Evolutionary conservation across 1,140 invertebrate genomes (phyloP).

Genomic region (Mesaphorura yosii): DNA sequence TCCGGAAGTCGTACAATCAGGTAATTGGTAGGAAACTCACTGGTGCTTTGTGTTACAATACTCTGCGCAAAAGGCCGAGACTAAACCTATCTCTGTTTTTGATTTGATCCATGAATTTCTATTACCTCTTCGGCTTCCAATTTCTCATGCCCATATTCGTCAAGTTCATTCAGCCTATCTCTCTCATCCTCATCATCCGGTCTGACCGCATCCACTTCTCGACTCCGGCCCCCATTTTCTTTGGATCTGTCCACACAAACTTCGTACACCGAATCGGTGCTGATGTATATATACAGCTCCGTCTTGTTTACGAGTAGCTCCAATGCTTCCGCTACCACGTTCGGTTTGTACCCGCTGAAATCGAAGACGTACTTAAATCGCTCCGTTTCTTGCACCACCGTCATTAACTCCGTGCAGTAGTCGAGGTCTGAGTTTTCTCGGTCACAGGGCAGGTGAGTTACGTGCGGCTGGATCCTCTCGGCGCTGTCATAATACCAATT

Average conservation of each 20-base stretch:
- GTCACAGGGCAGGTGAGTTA: constrained; percentile 36
- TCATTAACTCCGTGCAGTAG: constrained; percentile 34
- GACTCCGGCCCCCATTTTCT: constrained; percentile 14
- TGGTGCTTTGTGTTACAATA: too few relatives aligned
- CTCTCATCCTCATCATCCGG: constrained; percentile 33
- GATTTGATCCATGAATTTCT: too few relatives aligned
- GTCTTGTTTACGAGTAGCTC: constrained; percentile 33
- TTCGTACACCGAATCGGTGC: constrained; percentile 43
- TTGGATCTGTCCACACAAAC: constrained; percentile 35
- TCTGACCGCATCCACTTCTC: constrained; percentile 36
- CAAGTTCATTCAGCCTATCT: constrained; percentile 32
- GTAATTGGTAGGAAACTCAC: too few relatives aligned
- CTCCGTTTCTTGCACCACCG: constrained; percentile 26
- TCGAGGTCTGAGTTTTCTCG: constrained; percentile 34
- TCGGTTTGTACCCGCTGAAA: constrained; percentile 39
- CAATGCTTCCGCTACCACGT: constrained; percentile 35
- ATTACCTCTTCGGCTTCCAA: constrained; percentile 39
- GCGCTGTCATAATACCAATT: constrained; percentile 42
- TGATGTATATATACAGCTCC: constrained; percentile 41
- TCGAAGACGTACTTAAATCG: constrained; percentile 41
- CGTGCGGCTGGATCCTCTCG: constrained; percentile 35
- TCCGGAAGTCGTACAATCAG: constrained; percentile 41
- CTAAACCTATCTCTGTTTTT: too few relatives aligned
- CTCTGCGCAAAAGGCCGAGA: too few relatives aligned
- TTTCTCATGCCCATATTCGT: constrained; percentile 40